A percentile compares a stretch with the other conserved stretches of the same genome.
phyloP scores from a whole-genome alignment of 1,140 invertebrate species.

The Tetramorium simillimum region DNA sequence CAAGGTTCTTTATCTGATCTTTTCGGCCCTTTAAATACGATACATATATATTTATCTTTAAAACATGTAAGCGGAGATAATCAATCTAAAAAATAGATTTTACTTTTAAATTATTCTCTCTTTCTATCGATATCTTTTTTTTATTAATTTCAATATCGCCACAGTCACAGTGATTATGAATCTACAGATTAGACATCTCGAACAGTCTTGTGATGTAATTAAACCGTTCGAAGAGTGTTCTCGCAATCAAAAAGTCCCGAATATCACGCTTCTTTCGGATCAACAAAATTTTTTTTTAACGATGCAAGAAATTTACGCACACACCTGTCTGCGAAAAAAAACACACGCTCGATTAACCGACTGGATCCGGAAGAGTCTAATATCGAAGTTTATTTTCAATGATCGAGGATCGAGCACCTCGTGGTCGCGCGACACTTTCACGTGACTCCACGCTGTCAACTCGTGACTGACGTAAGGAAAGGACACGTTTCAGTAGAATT shows the following conservation, averaged over 20 bases:
- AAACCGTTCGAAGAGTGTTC: background rate
- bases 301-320: background rate
- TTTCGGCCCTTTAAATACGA: constrained; percentile 8
- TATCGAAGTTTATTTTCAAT: background rate
- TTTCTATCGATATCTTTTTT: background rate
- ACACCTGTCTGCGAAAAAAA: constrained; percentile 11
- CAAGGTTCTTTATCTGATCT: background rate
- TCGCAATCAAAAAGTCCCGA: background rate
- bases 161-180: background rate
- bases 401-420: constrained; percentile 45
- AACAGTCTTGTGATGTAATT: background rate
- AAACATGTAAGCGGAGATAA: background rate
- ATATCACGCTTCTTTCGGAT: background rate
- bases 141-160: background rate
- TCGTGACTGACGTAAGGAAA: constrained; percentile 72
- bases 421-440: constrained; percentile 41
- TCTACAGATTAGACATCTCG: background rate
- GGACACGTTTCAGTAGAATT: background rate
- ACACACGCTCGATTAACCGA: constrained; percentile 11
- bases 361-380: background rate
- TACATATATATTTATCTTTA: background rate
- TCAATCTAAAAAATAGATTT: background rate
- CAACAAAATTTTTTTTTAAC: constrained; percentile 22
- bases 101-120: background rate
- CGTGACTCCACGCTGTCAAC: constrained; percentile 77